Evolutionary conservation across 2,797 vertebrate species (phyloP).

Genomic region (Semaprochilodus insignis): DNA sequence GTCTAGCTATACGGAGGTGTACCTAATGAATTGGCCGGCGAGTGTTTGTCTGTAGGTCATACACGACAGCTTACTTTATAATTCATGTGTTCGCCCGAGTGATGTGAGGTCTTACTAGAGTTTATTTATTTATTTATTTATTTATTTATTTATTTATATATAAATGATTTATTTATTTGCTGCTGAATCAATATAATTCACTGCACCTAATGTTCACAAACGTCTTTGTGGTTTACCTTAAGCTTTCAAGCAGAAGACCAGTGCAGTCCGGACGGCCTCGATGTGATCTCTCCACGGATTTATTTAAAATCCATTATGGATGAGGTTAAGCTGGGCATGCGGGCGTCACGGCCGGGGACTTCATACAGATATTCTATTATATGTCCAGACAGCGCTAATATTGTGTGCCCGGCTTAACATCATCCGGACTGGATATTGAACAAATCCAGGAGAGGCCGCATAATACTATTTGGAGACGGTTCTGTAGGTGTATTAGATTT

Average conservation of each 20-base stretch:
- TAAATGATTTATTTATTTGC: too few relatives aligned
- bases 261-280: background rate
- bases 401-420: background rate
- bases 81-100: background rate
- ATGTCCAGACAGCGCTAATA: background rate
- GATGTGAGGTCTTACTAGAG: too few relatives aligned
- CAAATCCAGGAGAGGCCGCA: background rate
- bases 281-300: background rate
- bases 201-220: background rate
- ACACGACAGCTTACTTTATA: too few relatives aligned
- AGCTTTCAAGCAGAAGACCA: background rate
- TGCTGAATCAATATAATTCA: background rate
- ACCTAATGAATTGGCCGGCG: too few relatives aligned
- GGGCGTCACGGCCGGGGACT: too few relatives aligned
- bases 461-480: background rate
- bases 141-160: too few relatives aligned
- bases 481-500: background rate
- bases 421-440: background rate
- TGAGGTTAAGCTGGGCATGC: constrained; percentile 21
- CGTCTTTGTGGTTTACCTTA: too few relatives aligned
- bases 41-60: too few relatives aligned
- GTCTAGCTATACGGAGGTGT: too few relatives aligned
- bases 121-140: too few relatives aligned
- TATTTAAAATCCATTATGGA: background rate
- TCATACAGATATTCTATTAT: background rate